phyloP scores from a whole-genome alignment of 1,140 invertebrate genomes.

The Saccostrea cuccullata region DNA sequence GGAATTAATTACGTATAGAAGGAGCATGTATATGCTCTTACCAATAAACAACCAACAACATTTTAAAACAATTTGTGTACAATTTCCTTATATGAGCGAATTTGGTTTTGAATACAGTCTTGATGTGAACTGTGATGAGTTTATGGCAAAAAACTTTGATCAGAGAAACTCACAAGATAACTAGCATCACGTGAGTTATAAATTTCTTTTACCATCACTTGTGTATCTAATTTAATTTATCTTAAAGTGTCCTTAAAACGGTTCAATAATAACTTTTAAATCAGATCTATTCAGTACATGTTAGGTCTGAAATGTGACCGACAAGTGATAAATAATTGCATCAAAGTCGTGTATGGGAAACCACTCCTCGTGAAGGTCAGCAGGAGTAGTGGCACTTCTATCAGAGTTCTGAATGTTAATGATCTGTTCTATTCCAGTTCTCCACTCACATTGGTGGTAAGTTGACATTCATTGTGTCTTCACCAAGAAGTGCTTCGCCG shows the following conservation, averaged over 20 bases:
- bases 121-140: too few species aligned
- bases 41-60: too few species aligned
- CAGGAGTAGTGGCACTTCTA: not conserved
- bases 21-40: too few species aligned
- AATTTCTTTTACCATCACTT: too few species aligned
- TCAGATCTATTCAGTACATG: not conserved
- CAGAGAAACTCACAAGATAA: too few species aligned
- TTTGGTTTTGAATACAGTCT: too few species aligned
- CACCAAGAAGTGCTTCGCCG: not conserved
- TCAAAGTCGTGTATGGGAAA: not conserved
- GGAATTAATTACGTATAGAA: too few species aligned
- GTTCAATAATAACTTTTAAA: not conserved
- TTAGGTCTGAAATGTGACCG: not conserved
- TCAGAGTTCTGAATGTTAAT: conserved; percentile 24
- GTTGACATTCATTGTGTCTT: not conserved
- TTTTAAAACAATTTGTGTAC: too few species aligned
- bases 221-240: too few species aligned
- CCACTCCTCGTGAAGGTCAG: not conserved
- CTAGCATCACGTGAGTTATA: too few species aligned
- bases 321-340: not conserved
- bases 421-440: not conserved
- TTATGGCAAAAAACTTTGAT: too few species aligned
- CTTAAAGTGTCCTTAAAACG: not conserved
- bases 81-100: too few species aligned
- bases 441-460: not conserved